Percentiles rank a stretch among this genome's conserved stretches.
These are phyloP conservation scores for Etheostoma spectabile DNA, from an alignment of 2,113 vertebrate genomes.

Conservation along the genomic window DNA sequence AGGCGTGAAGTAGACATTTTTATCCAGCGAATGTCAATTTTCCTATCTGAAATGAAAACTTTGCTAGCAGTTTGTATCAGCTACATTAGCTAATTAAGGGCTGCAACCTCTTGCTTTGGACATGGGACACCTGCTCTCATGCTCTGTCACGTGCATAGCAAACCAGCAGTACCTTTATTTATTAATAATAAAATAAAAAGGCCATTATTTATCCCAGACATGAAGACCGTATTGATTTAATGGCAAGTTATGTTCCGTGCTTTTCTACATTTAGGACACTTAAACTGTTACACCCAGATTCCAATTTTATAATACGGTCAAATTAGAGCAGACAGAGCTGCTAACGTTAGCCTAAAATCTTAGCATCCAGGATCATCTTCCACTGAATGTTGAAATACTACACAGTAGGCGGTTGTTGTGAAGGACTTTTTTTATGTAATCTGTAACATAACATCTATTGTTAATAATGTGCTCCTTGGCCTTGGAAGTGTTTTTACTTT, in stretches of 20 bases:
- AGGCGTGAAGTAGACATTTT: too few species aligned
- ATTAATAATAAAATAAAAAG: too few species aligned
- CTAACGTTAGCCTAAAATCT: neutral
- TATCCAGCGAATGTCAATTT: neutral
- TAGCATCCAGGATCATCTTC: neutral
- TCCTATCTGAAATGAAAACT: neutral
- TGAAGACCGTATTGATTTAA: too few species aligned
- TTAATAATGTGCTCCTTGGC: too few species aligned
- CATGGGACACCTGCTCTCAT: too few species aligned
- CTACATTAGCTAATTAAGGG: too few species aligned
- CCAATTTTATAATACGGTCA: neutral
- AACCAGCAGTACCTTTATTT: too few species aligned
- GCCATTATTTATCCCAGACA: too few species aligned
- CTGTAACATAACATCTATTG: neutral
- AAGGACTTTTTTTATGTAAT: neutral
- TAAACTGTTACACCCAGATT: neutral
- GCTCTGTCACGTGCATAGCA: too few species aligned
- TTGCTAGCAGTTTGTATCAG: neutral
- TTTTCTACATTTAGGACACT: neutral
- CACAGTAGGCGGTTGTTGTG: neutral
- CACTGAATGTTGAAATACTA: neutral
- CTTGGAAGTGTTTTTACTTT: too few species aligned
- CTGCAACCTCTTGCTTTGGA: too few species aligned
- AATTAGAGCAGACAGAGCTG: neutral
- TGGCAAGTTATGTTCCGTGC: neutral